Evolutionary conservation across 2,113 vertebrate species (phyloP).

Genomic region (Bubo blakistoni): DNA sequence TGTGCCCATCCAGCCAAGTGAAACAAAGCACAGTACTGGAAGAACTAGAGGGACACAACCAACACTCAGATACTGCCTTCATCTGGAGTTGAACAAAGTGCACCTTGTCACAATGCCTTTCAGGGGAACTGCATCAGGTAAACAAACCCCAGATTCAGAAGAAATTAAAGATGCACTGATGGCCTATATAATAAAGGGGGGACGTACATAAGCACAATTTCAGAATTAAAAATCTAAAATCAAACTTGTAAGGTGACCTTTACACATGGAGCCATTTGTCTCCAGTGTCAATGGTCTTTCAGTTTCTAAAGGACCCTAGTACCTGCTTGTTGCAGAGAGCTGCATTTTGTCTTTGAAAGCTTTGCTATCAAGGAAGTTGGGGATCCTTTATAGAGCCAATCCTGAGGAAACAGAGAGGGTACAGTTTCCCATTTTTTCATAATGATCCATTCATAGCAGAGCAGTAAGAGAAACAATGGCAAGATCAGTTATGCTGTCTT

Average conservation of each 20-base stretch:
- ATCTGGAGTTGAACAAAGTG: background rate
- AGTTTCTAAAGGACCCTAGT: background rate
- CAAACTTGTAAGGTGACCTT: background rate
- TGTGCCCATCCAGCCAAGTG: background rate
- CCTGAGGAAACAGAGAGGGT: background rate
- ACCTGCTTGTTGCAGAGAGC: background rate
- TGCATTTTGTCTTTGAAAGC: background rate
- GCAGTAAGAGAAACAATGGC: background rate
- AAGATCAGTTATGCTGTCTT: background rate
- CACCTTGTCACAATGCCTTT: background rate
- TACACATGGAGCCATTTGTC: background rate
- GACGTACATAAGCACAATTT: background rate
- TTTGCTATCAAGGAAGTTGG: background rate
- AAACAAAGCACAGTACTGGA: background rate
- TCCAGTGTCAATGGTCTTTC: background rate
- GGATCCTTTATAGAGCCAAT: background rate
- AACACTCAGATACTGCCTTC: background rate
- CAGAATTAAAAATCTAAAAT: background rate
- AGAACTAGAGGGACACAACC: background rate
- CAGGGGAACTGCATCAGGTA: background rate
- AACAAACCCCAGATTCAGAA: background rate
- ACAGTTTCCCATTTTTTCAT: background rate
- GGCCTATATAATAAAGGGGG: background rate
- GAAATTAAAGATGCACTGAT: background rate
- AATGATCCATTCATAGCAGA: background rate